Evolutionary conservation across 2,797 vertebrate species (phyloP).

Genomic region (Harpagifer antarcticus): DNA sequence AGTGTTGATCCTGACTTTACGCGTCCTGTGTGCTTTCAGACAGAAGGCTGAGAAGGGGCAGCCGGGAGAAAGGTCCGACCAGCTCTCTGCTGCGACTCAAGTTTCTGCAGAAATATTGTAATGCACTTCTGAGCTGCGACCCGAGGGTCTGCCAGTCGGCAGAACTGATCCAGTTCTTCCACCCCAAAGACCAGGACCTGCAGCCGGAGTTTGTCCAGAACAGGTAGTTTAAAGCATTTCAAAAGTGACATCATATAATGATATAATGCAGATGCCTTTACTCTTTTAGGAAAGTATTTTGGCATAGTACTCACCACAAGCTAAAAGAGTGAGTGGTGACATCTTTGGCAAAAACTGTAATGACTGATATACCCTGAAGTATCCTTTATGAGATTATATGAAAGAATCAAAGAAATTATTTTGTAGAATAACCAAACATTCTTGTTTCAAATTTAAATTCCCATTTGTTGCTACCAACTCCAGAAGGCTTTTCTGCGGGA

Average conservation of each 20-base stretch:
- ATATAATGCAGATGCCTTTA: too few species aligned
- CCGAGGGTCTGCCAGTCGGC: conserved; percentile 74
- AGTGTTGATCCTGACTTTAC: not conserved
- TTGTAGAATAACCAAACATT: not conserved
- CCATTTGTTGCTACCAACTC: not conserved
- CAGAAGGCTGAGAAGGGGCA: conserved; percentile 26
- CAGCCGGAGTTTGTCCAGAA: conserved; percentile 85
- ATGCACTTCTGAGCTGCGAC: conserved; percentile 79
- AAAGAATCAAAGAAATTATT: not conserved
- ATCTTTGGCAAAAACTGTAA: not conserved
- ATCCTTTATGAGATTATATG: too few species aligned
- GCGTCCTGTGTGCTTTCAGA: conserved; percentile 43
- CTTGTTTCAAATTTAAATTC: not conserved
- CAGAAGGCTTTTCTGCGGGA: not conserved
- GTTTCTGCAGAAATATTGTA: conserved; percentile 86
- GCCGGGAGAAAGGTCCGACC: conserved; percentile 43
- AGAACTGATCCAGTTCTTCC: conserved; percentile 86
- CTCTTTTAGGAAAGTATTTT: not conserved
- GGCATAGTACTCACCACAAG: not conserved
- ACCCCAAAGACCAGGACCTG: conserved; percentile 87
- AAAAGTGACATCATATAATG: not conserved
- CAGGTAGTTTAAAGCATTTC: conserved; percentile 76
- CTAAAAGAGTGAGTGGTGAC: not conserved
- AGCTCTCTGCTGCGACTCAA: conserved; percentile 81
- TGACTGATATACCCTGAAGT: not conserved